Base-by-base conservation (phyloP, 2,888 invertebrate species). In the Heliconius ethilla region DNA sequence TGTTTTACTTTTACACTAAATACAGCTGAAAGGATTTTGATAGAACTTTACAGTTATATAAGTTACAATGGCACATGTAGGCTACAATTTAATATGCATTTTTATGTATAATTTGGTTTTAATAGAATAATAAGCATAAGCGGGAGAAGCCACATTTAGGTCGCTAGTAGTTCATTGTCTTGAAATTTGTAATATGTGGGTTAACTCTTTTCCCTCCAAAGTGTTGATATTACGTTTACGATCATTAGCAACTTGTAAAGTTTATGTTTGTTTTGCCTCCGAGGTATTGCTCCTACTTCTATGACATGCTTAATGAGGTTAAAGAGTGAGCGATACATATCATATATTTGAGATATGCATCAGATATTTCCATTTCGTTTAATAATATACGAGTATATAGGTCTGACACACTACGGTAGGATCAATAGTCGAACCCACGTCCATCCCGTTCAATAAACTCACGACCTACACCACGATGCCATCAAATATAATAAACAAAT, bases 221-320 rank as follows among this genome's bases (percentile, higher is more conserved):
- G 15, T 5, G 5, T 45, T 13, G 45, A 45, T 45, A 45, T 55
- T 18, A 66, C 70, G 45, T 63, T 70, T 70, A 25, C 63, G 62
- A 40, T 18, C 62, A 70, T 63, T 70, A 76, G 10, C 45, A n/a
- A 45, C 40, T 63, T 70, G 70, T 29, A 29, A 27, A 70, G 29
- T 29, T 70, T 18, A 6, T 37, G 51, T 70, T 70, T 29, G 29
- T n/a, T 29, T 55, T 10, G 55, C 29, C 70, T 70, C 55, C 55
- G 29, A 29, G 22, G 29, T 70, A 55, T 55, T n/a, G 55, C 6
- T 29, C 5, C 33, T 55, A 22, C 29, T 29, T 27, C 18, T n/a
- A 33, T 33, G 29, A n/a, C 10, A 29, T 9, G 11, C n/a, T 67
- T 22, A 67, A n/a, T 6, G 67, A 27, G 27, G 27, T 5, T 15